Base-by-base conservation (phyloP, 2,888 invertebrate genomes). In the Acrobeloides nanus region DNA sequence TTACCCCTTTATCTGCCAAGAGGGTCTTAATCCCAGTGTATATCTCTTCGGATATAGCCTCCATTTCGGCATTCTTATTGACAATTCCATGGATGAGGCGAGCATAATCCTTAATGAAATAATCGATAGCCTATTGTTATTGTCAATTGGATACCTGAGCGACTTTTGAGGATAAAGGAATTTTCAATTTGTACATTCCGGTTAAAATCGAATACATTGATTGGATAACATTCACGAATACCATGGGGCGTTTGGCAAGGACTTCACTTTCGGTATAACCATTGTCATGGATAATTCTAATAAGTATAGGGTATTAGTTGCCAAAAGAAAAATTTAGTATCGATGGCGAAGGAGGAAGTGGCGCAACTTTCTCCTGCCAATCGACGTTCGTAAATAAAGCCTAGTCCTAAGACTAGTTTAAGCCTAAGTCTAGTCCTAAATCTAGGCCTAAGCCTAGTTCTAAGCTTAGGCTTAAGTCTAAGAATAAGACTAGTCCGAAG, bases 211-310 rank as follows among this genome's bases (percentile, higher is more conserved):
- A 79, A 95, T 93, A 76, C 80, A 97, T 83, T 72, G 93, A 93
- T 82, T 97, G 95, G 78, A 95, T 92, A 76, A 93, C 95, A 82
- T 97, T 97, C 82, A 92, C 92, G 83, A 95, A 97, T 66, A 97
- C 95, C 76, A 97, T 93, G 65, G 93, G 92, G 81, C 90, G 86
- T 81, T 92, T 95, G 82, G 93, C 93, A 82, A 92, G 89, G 80
- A 92, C 92, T 81, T 97, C 95, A 81, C 95, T 95, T 76, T 86
- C 87, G 77, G 95, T 92, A 79, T 95, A 97, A 62, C 97, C 95
- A 80, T 92, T 92, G 81, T 97, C 95, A 83, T 97, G 97, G 80
- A 97, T 97, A 82, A 97, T 97, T 85, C 90, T 92, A 83, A 59
- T 81, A 81, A 34, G 27, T 23, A 1, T 4, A 7, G 37, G 33